Conservation (phyloP, 35 echinoderm and acorn worm genomes). For the Apostichopus parvimensis region DNA sequence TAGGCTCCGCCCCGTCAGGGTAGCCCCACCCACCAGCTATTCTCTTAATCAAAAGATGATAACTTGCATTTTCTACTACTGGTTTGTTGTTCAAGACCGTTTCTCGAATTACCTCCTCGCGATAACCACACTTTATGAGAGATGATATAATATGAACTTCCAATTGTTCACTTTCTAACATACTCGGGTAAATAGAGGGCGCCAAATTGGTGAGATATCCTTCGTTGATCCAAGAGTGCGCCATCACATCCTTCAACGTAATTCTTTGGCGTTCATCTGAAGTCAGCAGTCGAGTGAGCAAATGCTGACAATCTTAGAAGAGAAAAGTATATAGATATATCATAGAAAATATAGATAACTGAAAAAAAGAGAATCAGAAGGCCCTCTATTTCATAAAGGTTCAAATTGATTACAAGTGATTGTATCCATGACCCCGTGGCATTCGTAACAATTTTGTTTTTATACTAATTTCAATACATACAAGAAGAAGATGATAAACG, state of each 20-base stretch:
- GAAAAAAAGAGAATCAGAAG: no score
- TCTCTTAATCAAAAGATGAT: conserved; percentile 76
- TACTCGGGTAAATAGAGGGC: conserved; percentile 50
- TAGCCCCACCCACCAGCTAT: conserved; percentile 80
- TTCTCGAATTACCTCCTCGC: conserved; percentile 39
- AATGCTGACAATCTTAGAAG: conserved; percentile 78
- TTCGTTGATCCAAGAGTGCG: conserved; percentile 87
- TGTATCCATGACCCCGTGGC: no score
- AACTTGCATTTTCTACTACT: conserved; percentile 70
- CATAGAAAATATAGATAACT: not conserved
- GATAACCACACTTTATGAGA: conserved; percentile 63
- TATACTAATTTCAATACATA: no score
- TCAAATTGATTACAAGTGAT: no score
- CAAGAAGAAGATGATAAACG: no score
- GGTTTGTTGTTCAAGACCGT: conserved; percentile 73
- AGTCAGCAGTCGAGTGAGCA: conserved; percentile 64
- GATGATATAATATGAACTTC: conserved; percentile 58
- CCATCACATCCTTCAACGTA: conserved; percentile 74
- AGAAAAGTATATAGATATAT: not conserved
- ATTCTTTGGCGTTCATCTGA: conserved; percentile 67
- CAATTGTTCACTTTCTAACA: not conserved
- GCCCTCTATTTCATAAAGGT: no score
- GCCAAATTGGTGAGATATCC: conserved; percentile 63
- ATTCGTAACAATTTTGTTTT: no score
- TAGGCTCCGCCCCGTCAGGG: conserved; percentile 60